These are phyloP conservation scores for Phengaris arion DNA, from an alignment of 2,888 invertebrate species.

Conservation along the genomic window DNA sequence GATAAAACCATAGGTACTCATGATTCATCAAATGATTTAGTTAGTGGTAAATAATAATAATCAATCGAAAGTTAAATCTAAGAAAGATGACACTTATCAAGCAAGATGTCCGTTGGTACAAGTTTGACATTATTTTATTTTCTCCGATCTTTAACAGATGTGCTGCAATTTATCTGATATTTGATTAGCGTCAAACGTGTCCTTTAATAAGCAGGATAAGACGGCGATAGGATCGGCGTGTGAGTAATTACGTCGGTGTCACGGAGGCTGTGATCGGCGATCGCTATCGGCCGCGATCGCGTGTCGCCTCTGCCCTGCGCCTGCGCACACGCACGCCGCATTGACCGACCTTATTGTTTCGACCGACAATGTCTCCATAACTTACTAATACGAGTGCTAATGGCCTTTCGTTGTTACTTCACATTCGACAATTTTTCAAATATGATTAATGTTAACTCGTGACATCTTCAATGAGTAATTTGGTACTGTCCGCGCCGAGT, in stretches of 20 bases:
- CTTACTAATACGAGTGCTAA: constrained; percentile 53
- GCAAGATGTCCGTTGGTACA: not conserved
- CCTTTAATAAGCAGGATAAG: constrained; percentile 51
- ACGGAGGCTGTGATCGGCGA: constrained; percentile 60
- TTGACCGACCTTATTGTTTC: constrained; percentile 23
- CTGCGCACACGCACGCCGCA: constrained; percentile 39
- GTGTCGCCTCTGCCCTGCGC: constrained; percentile 53
- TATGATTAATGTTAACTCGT: constrained; percentile 55
- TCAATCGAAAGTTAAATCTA: no score
- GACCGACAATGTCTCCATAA: constrained; percentile 38
- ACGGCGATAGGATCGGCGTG: constrained; percentile 63
- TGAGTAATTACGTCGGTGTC: constrained; percentile 71
- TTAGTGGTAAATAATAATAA: not conserved
- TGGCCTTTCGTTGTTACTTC: constrained; percentile 64
- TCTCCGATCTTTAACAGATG: constrained; percentile 10
- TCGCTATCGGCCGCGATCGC: constrained; percentile 70
- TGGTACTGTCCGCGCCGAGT: constrained; percentile 38
- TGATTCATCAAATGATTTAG: no score
- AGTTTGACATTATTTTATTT: constrained; percentile 5
- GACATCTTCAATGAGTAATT: constrained; percentile 42
- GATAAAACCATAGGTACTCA: not conserved
- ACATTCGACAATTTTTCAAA: constrained; percentile 53
- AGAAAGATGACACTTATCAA: not conserved
- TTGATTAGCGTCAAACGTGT: constrained; percentile 36
- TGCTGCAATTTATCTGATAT: constrained; percentile 32